Conservation (phyloP, 2,113 vertebrate species). For the Pygoscelis adeliae region DNA sequence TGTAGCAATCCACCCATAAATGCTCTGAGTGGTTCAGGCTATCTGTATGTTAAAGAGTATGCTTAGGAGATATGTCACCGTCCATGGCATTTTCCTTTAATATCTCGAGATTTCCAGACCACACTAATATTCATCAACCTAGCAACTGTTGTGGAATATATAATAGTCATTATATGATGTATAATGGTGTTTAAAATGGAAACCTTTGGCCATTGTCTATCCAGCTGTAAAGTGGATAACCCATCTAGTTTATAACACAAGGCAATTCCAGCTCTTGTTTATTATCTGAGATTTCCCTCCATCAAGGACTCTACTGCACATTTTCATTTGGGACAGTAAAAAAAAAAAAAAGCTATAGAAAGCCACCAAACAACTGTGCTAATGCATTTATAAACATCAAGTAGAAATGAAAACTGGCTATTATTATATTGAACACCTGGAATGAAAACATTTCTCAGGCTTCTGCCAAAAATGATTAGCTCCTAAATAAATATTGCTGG, state of each 20-base stretch:
- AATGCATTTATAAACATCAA: not conserved
- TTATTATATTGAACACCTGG: not conserved
- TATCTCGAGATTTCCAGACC: not conserved
- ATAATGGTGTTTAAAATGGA: not conserved
- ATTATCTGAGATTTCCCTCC: not conserved
- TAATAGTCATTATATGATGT: not conserved
- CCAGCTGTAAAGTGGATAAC: not conserved
- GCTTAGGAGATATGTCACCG: not conserved
- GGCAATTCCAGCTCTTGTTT: not conserved
- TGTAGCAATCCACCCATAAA: not conserved
- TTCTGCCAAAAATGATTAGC: not conserved
- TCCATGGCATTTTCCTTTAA: not conserved
- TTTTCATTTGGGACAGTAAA: not conserved
- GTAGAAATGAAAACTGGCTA: not conserved
- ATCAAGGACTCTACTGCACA: not conserved
- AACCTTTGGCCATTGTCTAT: not conserved
- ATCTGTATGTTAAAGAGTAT: not conserved
- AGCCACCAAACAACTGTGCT: not conserved
- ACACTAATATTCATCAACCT: not conserved
- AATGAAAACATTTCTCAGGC: not conserved
- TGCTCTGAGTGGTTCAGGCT: not conserved
- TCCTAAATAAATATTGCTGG: conserved; percentile 8
- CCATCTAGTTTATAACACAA: not conserved
- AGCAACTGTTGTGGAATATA: not conserved
- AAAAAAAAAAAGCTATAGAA: not conserved